Conservation (phyloP, 2,797 vertebrate genomes). For the Melanotaenia nigrans region DNA sequence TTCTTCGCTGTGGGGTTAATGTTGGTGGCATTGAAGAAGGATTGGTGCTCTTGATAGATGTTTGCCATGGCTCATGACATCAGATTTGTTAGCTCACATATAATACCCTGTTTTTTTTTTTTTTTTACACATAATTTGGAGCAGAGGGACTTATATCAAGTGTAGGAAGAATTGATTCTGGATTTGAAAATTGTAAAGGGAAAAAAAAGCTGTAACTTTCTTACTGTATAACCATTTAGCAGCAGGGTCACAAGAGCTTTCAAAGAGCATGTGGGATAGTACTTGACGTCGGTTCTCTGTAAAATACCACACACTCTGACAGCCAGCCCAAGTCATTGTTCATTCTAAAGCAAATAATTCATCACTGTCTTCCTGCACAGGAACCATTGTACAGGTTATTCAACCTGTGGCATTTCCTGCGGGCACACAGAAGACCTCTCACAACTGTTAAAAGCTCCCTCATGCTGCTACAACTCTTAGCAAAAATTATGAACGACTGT, state of each 20-base stretch:
- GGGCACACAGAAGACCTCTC: constrained; percentile 17
- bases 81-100: constrained; percentile 16
- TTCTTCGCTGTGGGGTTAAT: constrained; percentile 52
- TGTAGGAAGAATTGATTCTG: neutral
- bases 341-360: constrained; percentile 58
- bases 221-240: constrained; percentile 19
- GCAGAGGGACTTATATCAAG: constrained; percentile 4
- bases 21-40: constrained; percentile 30
- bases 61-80: constrained; percentile 20
- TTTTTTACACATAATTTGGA: constrained; percentile 3
- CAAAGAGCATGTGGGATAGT: constrained; percentile 23
- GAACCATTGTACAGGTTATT: constrained; percentile 31
- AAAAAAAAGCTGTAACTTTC: constrained; percentile 5
- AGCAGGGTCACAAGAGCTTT: constrained; percentile 44
- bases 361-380: constrained; percentile 46
- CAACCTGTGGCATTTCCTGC: constrained; percentile 41
- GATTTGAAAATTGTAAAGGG: constrained; percentile 14
- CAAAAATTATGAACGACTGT: neutral
- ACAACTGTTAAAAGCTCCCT: constrained; percentile 19
- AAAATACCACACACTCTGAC: constrained; percentile 25
- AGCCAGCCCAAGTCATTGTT: constrained; percentile 41
- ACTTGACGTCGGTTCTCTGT: constrained; percentile 33
- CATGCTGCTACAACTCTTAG: neutral
- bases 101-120: constrained; percentile 8
- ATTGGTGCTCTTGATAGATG: constrained; percentile 46